Conservation (phyloP, 2,888 invertebrate genomes). For the Celastrina argiolus region DNA sequence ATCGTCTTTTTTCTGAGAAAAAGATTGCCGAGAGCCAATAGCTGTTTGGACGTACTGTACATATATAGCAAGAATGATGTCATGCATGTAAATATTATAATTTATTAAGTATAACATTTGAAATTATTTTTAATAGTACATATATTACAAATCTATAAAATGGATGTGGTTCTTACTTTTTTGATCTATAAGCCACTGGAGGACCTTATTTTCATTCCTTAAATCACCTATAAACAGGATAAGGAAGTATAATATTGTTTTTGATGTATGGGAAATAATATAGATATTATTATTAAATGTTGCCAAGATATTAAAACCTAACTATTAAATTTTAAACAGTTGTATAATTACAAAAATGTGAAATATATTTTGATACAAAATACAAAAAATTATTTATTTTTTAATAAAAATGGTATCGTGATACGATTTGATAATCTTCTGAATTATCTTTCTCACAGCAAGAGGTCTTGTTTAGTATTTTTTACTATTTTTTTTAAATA, state of each 20-base stretch:
- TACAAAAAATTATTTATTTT: too few relatives aligned
- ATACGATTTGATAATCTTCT: too few relatives aligned
- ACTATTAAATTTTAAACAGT: too few relatives aligned
- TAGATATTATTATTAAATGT: not conserved
- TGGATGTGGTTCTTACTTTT: conserved; percentile 92
- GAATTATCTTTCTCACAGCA: too few relatives aligned
- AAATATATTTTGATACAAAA: too few relatives aligned
- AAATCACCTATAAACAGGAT: conserved; percentile 89
- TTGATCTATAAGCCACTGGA: conserved; percentile 96
- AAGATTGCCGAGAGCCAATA: too few relatives aligned
- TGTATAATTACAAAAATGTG: too few relatives aligned
- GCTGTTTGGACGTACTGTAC: too few relatives aligned
- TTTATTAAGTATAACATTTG: conserved; percentile 43
- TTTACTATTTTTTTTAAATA: too few relatives aligned
- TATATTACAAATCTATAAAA: conserved; percentile 54
- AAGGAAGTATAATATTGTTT: conserved; percentile 40
- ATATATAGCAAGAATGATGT: conserved; percentile 67
- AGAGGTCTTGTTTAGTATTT: too few relatives aligned
- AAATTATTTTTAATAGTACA: conserved; percentile 41
- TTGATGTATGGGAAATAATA: not conserved
- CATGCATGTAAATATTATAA: conserved; percentile 67
- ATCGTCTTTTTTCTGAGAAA: too few relatives aligned
- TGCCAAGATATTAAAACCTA: not conserved
- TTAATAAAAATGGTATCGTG: too few relatives aligned
- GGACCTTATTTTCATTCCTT: conserved; percentile 95